Percentiles rank a stretch among this genome's conserved stretches.
These are phyloP conservation scores for Maconellicoccus hirsutus DNA, from an alignment of 1,140 invertebrate genomes.

Conservation along the genomic window DNA sequence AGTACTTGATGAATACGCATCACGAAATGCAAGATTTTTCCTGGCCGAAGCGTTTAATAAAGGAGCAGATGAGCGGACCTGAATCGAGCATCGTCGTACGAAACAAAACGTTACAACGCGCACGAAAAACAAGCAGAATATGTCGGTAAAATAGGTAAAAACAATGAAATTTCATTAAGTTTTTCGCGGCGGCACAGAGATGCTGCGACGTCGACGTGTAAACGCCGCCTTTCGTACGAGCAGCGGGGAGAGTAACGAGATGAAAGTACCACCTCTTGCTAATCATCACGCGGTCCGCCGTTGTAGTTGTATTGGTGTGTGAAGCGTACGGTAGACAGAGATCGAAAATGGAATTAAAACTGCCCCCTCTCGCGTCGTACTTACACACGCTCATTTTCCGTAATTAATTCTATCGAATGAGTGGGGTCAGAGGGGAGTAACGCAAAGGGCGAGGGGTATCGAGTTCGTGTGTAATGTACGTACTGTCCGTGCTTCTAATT, in stretches of 20 bases:
- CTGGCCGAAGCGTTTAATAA: no score
- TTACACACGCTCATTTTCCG: slow-evolving; percentile 17
- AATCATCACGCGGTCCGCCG: neutral
- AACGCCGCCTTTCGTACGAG: neutral
- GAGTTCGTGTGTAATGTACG: slow-evolving; percentile 8
- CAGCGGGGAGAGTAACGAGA: neutral
- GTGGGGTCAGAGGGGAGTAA: neutral
- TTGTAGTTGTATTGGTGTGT: no score
- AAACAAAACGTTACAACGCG: no score
- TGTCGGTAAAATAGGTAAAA: no score
- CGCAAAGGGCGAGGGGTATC: neutral
- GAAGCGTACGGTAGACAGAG: neutral
- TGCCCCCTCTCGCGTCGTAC: slow-evolving; percentile 6
- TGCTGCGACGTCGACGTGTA: no score
- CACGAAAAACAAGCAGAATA: no score
- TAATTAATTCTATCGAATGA: slow-evolving; percentile 10
- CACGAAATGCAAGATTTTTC: no score
- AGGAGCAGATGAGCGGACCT: no score
- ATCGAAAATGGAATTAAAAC: slow-evolving; percentile 21
- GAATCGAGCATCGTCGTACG: no score
- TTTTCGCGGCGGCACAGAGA: no score
- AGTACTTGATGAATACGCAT: no score
- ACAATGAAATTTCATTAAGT: no score
- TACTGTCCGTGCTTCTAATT: slow-evolving; percentile 21
- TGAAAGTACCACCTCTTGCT: slow-evolving; percentile 7